Percentiles rank a stretch among this genome's conserved stretches.
Evolutionary conservation across 2,113 vertebrate genomes (phyloP).

Genomic region (Myiozetetes cayanensis): DNA sequence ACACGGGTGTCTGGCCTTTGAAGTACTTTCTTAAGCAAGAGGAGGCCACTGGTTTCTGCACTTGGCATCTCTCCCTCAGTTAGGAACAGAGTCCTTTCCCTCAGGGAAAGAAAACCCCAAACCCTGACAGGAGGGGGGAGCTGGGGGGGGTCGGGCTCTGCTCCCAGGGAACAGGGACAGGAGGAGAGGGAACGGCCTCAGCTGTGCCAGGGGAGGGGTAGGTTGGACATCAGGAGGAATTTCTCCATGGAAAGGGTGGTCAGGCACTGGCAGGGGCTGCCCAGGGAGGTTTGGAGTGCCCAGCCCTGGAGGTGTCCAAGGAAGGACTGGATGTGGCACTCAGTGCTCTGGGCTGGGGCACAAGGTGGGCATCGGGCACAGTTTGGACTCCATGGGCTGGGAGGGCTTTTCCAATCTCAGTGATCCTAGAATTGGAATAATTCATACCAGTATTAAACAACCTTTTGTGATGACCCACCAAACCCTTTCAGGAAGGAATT

Average conservation of each 20-base stretch:
- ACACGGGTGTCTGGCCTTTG: background rate
- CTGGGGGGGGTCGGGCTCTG: accelerated
- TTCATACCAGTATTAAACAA: background rate
- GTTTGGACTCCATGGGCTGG: accelerated
- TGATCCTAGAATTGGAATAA: background rate
- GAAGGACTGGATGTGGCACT: background rate
- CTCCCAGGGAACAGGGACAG: background rate
- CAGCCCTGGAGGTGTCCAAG: background rate
- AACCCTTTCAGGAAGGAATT: background rate
- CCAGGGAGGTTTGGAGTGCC: background rate
- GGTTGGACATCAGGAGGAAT: background rate
- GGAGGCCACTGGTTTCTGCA: background rate
- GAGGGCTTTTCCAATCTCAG: accelerated
- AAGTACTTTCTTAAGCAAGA: background rate
- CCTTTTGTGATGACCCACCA: too few species aligned
- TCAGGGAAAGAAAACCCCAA: background rate
- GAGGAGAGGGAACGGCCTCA: background rate
- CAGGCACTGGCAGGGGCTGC: background rate
- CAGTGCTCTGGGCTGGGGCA: background rate
- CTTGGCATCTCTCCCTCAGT: background rate
- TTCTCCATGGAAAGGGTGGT: background rate
- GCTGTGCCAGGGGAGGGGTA: background rate
- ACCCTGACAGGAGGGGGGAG: background rate
- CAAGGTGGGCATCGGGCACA: background rate
- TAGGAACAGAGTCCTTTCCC: background rate